These are phyloP conservation scores for Malacosoma neustria DNA, from an alignment of 2,888 invertebrate species.

Conservation along the genomic window DNA sequence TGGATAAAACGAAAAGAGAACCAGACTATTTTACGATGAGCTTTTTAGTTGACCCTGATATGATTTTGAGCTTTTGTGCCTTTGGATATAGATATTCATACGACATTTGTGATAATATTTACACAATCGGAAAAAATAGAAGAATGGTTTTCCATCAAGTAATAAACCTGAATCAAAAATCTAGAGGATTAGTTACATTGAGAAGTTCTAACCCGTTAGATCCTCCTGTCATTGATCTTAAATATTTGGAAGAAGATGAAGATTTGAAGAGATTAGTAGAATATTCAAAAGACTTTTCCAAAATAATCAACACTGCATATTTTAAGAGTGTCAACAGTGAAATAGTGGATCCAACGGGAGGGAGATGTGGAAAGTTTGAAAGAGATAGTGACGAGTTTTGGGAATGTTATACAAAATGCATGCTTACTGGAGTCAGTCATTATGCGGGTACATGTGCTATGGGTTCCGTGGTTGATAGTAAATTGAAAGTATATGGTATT, in stretches of 20 bases:
- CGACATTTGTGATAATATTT: slow-evolving; percentile 1
- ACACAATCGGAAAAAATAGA: neutral
- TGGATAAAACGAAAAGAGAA: neutral
- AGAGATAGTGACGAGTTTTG: slow-evolving; percentile 14
- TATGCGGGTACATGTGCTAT: slow-evolving; percentile 21
- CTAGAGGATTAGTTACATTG: slow-evolving; percentile 12
- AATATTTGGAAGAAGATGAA: slow-evolving; percentile 9
- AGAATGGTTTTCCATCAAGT: neutral
- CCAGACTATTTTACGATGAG: slow-evolving; percentile 1
- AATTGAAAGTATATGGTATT: slow-evolving; percentile 15
- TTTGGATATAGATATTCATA: neutral
- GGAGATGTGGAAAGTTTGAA: slow-evolving; percentile 7
- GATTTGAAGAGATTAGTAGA: slow-evolving; percentile 11
- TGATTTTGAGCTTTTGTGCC: neutral
- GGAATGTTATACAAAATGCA: slow-evolving; percentile 15
- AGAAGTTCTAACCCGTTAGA: slow-evolving; percentile 9
- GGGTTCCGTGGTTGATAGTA: slow-evolving; percentile 19
- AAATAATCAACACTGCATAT: slow-evolving; percentile 10
- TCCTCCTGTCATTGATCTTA: slow-evolving; percentile 10
- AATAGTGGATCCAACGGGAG: slow-evolving; percentile 6
- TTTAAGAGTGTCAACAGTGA: slow-evolving; percentile 11
- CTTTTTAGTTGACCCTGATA: neutral
- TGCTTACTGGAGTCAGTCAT: slow-evolving; percentile 11
- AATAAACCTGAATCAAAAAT: slow-evolving; percentile 5
- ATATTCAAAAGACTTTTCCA: slow-evolving; percentile 8